A percentile compares a stretch with the other conserved stretches of the same genome.
These are phyloP conservation scores for Pygoscelis antarcticus DNA, from an alignment of 2,113 vertebrate species.

Conservation along the genomic window DNA sequence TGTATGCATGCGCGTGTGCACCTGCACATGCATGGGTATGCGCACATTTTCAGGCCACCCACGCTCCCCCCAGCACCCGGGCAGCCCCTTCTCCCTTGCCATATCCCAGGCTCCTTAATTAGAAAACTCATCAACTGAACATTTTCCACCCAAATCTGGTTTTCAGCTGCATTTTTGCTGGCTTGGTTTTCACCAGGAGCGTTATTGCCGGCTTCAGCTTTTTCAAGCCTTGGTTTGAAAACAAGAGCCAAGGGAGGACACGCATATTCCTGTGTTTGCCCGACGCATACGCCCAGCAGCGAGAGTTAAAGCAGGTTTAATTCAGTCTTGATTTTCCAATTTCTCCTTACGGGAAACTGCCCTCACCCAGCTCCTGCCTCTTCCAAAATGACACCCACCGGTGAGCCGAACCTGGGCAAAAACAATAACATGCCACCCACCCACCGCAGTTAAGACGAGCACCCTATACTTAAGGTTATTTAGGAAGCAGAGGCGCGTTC, in stretches of 20 bases:
- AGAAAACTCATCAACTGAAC: neutral
- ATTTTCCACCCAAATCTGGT: neutral
- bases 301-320: neutral
- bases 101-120: neutral
- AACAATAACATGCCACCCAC: neutral
- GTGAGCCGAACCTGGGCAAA: neutral
- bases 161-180: neutral
- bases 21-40: accelerated
- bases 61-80: neutral
- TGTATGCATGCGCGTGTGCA: accelerated
- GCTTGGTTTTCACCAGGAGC: accelerated
- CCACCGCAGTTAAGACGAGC: neutral
- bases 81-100: neutral
- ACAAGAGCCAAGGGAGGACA: neutral
- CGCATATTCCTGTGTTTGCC: accelerated
- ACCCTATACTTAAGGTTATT: slow-evolving; percentile 32
- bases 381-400: neutral
- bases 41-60: neutral
- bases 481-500: neutral
- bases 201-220: accelerated
- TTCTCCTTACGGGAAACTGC: neutral
- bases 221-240: neutral
- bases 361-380: neutral
- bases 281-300: neutral
- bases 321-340: neutral